Evolutionary conservation across 1,140 invertebrate species (phyloP).

Genomic region (Macrobrachium nipponense): DNA sequence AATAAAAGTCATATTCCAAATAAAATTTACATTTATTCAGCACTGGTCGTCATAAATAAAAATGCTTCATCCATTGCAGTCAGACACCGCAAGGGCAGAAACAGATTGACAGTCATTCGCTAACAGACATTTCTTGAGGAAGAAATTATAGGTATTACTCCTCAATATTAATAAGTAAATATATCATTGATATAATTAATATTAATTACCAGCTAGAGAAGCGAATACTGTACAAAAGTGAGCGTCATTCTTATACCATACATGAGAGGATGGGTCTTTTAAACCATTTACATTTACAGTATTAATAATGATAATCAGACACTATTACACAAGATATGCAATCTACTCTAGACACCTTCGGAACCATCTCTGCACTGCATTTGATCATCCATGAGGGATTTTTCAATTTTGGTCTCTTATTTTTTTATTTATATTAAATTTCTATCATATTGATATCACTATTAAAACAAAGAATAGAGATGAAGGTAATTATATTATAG

Average conservation of each 20-base stretch:
- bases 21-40: constrained; percentile 60
- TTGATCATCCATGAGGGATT: constrained; percentile 50
- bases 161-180: constrained; percentile 51
- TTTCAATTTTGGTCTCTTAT: constrained; percentile 53
- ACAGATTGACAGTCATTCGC: constrained; percentile 45
- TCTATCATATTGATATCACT: constrained; percentile 56
- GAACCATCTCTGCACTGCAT: constrained; percentile 54
- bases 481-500: constrained; percentile 39
- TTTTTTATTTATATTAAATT: constrained; percentile 46
- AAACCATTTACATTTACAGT: constrained; percentile 51
- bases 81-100: constrained; percentile 10
- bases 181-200: constrained; percentile 44
- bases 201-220: constrained; percentile 53
- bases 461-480: constrained; percentile 56
- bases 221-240: constrained; percentile 61
- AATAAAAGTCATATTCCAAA: constrained; percentile 16
- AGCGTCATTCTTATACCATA: constrained; percentile 57
- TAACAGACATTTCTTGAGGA: constrained; percentile 45
- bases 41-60: constrained; percentile 59
- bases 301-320: constrained; percentile 53
- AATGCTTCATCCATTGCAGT: constrained; percentile 35
- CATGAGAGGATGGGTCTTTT: constrained; percentile 59
- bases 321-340: constrained; percentile 58
- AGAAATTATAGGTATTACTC: constrained; percentile 47
- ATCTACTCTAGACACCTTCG: constrained; percentile 55